Evolutionary conservation across 1,140 invertebrate species (phyloP), one percentile per base, ranked within the genome.

Genomic region (Atta colombica): DNA sequence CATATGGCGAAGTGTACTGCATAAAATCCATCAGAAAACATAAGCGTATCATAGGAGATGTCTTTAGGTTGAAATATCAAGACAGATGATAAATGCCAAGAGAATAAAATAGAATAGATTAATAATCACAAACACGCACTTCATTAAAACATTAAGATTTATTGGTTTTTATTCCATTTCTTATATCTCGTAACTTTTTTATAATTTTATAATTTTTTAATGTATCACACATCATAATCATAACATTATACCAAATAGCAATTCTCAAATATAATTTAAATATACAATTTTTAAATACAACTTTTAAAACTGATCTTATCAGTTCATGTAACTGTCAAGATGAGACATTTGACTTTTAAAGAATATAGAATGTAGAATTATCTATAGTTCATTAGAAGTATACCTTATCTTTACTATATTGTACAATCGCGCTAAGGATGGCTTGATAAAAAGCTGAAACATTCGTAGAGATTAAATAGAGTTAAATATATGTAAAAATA

Each of bases 111-210:
- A 35, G 16, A 28, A 49, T 63, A 28, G 16, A 21, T 12, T 21
- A 39, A 77, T 39, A 77, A 63, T 63, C 21, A 28, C 25, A 61
- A 49, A 39, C 7, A 18, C 16, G 5, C 7, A 7, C 16, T 21
- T 75, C 28, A 6, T 25, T n/a, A 49, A 77, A 45, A 75, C 12
- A 10, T 71, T 8, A 16, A 77, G 16, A 77, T 63, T 49, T n/a
- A n/a, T 21, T 4, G 31, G 0, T 21, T 68, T 68, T 68, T 28
- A 35, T 58, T 74, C 4, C 6, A 39, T 12, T 35, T 75, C 31
- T 39, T 39, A 39, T 39, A 12, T 35, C n/a, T 55, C 5, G 18
- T n/a, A 74, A 55, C 16, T 74, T n/a, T 55, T 21, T 31, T 39
- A 25, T 60, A 60, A 39, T 35, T 74, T 58, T 74, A 8, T 71